phyloP scores from a whole-genome alignment of 2,888 invertebrate species.

The Itoplectis maculator region DNA sequence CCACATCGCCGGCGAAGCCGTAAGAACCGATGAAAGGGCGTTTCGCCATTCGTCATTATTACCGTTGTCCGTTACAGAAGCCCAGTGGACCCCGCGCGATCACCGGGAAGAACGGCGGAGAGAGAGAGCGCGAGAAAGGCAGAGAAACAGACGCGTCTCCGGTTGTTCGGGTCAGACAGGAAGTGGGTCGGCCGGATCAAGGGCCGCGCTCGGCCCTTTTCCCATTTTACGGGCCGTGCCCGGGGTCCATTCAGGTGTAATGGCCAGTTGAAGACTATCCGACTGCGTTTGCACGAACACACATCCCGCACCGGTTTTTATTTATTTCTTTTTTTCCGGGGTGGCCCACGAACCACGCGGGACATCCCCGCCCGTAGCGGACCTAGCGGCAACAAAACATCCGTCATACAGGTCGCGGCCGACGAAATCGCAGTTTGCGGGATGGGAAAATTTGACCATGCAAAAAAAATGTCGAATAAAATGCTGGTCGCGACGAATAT shows the following conservation, averaged over 20 bases:
- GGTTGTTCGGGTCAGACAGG: slow-evolving; percentile 78
- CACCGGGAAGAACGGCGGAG: slow-evolving; percentile 6
- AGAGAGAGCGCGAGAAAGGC: too few species aligned
- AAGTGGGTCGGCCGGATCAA: slow-evolving; percentile 84
- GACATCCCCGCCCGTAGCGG: slow-evolving; percentile 7
- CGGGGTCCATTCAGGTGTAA: slow-evolving; percentile 82
- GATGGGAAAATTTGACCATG: slow-evolving; percentile 24
- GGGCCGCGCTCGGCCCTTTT: slow-evolving; percentile 80
- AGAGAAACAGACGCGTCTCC: slow-evolving; percentile 23
- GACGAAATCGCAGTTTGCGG: slow-evolving; percentile 37
- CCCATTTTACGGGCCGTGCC: slow-evolving; percentile 76
- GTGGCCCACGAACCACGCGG: slow-evolving; percentile 25
- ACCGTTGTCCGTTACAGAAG: slow-evolving; percentile 78
- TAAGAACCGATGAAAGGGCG: slow-evolving; percentile 71
- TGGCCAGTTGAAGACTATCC: slow-evolving; percentile 84
- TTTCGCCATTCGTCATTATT: slow-evolving; percentile 81
- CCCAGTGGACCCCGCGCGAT: slow-evolving; percentile 49
- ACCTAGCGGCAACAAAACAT: slow-evolving; percentile 36
- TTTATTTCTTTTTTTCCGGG: too few species aligned
- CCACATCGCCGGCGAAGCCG: slow-evolving; percentile 54
- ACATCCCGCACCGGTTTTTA: slow-evolving; percentile 75
- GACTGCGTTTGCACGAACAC: slow-evolving; percentile 73
- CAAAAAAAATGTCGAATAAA: slow-evolving; percentile 27
- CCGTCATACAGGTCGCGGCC: slow-evolving; percentile 42
- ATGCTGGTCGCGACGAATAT: slow-evolving; percentile 4